Evolutionary conservation across 1,140 invertebrate species (phyloP).

Genomic region (Frieseomelitta varia): DNA sequence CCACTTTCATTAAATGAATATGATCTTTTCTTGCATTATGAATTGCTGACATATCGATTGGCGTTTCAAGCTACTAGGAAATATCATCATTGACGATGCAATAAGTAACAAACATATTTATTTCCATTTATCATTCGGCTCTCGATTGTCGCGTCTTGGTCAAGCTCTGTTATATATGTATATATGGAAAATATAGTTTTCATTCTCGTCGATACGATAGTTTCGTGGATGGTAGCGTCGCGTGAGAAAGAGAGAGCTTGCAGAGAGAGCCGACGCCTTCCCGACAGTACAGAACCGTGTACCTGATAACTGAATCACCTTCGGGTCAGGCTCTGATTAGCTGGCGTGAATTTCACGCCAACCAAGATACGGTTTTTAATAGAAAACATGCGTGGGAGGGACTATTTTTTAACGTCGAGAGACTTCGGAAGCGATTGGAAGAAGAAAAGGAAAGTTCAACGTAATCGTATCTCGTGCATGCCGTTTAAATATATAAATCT

Average conservation of each 20-base stretch:
- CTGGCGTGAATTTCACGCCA: not conserved
- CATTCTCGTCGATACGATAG: not conserved
- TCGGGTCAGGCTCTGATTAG: conserved; percentile 1
- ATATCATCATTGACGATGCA: too few species aligned
- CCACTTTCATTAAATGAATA: too few species aligned
- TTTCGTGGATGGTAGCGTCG: conserved; percentile 28
- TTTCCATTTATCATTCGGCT: too few species aligned
- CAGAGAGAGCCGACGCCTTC: not conserved
- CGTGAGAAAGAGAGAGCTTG: conserved; percentile 58
- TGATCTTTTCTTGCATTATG: too few species aligned
- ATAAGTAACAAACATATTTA: too few species aligned
- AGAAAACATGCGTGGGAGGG: not conserved
- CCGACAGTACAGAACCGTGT: not conserved
- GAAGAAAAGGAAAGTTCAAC: not conserved
- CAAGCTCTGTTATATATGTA: too few species aligned
- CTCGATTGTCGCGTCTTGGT: too few species aligned
- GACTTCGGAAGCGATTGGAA: not conserved
- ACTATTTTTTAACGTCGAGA: not conserved
- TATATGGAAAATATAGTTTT: conserved; percentile 50
- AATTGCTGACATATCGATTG: too few species aligned
- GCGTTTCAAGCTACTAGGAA: too few species aligned
- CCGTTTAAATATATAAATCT: not conserved
- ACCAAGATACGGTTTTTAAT: not conserved
- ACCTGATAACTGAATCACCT: conserved; percentile 30
- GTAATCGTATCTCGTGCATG: not conserved